Percentiles rank a stretch among this genome's conserved stretches.
Conservation (phyloP, 2,113 vertebrate genomes). For the Sclerurus mexicanus region DNA sequence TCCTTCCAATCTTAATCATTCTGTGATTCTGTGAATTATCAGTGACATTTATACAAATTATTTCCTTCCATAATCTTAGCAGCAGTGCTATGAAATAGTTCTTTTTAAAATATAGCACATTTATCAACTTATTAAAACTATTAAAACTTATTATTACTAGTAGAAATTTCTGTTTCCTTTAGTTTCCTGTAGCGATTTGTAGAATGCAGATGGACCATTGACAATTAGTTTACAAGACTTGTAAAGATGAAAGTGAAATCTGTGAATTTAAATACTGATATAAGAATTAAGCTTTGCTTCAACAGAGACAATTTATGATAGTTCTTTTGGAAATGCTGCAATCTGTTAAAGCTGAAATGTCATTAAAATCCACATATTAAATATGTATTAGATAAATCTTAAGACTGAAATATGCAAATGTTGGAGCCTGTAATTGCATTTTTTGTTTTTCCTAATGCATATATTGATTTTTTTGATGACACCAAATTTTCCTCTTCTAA, state of each 20-base stretch:
- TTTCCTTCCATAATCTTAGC: not conserved
- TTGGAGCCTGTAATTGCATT: not conserved
- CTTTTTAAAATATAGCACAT: not conserved
- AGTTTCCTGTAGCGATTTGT: not conserved
- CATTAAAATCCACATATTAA: slow-evolving; percentile 27
- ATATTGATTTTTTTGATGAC: not conserved
- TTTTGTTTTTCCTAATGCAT: slow-evolving; percentile 15
- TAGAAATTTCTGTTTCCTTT: too few species aligned
- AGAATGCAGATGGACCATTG: not conserved
- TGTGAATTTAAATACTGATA: not conserved
- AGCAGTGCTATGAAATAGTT: not conserved
- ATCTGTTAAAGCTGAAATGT: slow-evolving; percentile 18
- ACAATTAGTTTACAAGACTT: not conserved
- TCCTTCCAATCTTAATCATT: not conserved
- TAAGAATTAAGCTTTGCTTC: not conserved
- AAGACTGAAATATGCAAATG: slow-evolving; percentile 24
- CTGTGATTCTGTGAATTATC: not conserved
- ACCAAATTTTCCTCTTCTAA: not conserved
- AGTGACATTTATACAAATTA: not conserved
- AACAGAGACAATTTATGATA: not conserved
- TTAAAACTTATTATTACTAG: too few species aligned
- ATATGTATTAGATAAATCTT: slow-evolving; percentile 33
- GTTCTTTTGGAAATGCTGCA: not conserved
- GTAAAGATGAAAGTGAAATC: not conserved
- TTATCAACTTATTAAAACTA: not conserved